These are phyloP conservation scores for Lepidonotus clava DNA, from an alignment of 2,888 invertebrate species.

Conservation along the genomic window DNA sequence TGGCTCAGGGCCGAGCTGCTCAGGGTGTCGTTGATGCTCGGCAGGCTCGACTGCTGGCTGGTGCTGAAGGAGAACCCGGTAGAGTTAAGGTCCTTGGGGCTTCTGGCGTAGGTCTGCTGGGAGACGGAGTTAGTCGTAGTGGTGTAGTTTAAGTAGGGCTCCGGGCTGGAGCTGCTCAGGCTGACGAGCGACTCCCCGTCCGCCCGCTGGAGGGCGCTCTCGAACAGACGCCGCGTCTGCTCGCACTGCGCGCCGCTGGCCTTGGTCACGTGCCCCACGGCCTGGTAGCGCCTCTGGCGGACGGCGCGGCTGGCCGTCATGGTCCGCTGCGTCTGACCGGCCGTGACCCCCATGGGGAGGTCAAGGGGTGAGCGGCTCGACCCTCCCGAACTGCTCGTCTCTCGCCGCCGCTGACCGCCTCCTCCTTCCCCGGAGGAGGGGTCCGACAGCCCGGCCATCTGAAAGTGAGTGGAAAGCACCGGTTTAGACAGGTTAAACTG, in stretches of 20 bases:
- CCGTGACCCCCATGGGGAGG: conserved; percentile 28
- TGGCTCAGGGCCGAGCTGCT: not conserved
- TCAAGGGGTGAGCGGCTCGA: not conserved
- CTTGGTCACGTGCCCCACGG: not conserved
- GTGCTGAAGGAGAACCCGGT: not conserved
- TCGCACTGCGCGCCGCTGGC: conserved; percentile 22
- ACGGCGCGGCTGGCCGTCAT: not conserved
- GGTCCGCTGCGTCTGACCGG: not conserved
- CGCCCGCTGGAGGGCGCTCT: not conserved
- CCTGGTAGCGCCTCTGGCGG: not conserved
- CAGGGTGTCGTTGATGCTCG: conserved; percentile 12
- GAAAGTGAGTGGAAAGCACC: conserved; percentile 37
- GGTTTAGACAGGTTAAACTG: conserved; percentile 39
- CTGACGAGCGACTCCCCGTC: not conserved
- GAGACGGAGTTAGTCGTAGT: no score
- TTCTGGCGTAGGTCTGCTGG: no score
- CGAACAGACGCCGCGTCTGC: not conserved
- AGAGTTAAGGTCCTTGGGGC: not conserved
- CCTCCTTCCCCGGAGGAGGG: not conserved
- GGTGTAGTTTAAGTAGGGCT: not conserved
- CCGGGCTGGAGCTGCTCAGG: not conserved
- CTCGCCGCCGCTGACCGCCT: not conserved
- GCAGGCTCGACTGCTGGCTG: not conserved
- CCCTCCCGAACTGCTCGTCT: not conserved
- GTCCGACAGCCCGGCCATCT: not conserved